Conservation (phyloP, 2,797 vertebrate species). For the Carapus acus region DNA sequence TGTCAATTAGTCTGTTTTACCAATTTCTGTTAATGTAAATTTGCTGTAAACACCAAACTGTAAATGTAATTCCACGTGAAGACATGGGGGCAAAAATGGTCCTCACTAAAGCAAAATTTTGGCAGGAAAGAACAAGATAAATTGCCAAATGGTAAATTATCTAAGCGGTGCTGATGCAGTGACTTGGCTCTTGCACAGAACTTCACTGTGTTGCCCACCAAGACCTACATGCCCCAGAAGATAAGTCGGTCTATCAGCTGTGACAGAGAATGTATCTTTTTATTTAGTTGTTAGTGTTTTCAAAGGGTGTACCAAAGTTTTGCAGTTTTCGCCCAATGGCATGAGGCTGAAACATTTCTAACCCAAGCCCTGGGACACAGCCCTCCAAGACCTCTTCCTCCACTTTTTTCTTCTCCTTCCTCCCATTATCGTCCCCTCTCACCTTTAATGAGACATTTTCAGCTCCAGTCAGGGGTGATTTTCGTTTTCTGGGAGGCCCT, state of each 20-base stretch:
- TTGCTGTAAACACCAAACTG: no score
- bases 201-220: slow-evolving; percentile 13
- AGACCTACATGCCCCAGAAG: slow-evolving; percentile 21
- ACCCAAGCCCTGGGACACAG: neutral
- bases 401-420: neutral
- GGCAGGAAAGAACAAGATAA: no score
- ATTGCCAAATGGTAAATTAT: no score
- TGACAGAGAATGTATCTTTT: slow-evolving; percentile 10
- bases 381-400: neutral
- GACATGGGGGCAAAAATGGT: no score
- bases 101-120: no score
- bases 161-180: no score
- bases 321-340: neutral
- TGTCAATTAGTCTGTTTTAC: no score
- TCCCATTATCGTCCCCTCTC: neutral
- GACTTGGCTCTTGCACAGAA: no score
- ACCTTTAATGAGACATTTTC: neutral
- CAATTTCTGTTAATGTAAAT: no score
- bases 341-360: slow-evolving; percentile 1
- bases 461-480: neutral
- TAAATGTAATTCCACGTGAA: no score
- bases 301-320: slow-evolving; percentile 15
- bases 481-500: neutral
- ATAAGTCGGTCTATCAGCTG: slow-evolving; percentile 1
- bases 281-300: slow-evolving; percentile 20